phyloP scores from a whole-genome alignment of 2,888 invertebrate species.

The Nemoura dubitans region DNA sequence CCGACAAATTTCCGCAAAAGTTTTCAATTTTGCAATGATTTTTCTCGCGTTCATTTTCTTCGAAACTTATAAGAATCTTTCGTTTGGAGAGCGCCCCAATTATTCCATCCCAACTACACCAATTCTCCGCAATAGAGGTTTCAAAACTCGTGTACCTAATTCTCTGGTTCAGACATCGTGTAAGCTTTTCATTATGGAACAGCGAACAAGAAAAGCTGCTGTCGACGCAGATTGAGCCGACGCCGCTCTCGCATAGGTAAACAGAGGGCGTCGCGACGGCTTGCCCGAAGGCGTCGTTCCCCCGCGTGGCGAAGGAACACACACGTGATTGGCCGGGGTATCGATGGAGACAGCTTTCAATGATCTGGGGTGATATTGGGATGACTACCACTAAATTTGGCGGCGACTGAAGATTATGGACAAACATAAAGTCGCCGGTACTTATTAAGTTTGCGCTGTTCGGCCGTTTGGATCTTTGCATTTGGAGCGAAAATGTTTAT shows the following conservation, averaged over 20 bases:
- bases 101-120: neutral
- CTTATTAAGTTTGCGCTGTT: neutral
- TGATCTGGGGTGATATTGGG: neutral
- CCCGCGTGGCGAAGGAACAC: neutral
- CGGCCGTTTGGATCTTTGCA: neutral
- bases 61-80: neutral
- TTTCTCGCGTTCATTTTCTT: neutral
- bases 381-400: neutral
- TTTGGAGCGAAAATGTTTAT: neutral
- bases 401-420: neutral
- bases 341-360: neutral
- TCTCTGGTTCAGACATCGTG: neutral
- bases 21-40: neutral
- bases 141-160: neutral
- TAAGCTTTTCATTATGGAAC: neutral
- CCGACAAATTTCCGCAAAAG: too few relatives aligned
- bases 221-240: constrained; percentile 21
- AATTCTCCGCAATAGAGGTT: neutral
- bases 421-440: neutral
- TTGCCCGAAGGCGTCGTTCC: constrained; percentile 13
- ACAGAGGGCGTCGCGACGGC: constrained; percentile 15
- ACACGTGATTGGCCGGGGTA: neutral
- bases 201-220: constrained; percentile 13
- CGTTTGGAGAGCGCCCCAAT: neutral
- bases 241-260: neutral